Evolutionary conservation across 2,113 vertebrate genomes (phyloP).

Genomic region (Phainopepla nitens): DNA sequence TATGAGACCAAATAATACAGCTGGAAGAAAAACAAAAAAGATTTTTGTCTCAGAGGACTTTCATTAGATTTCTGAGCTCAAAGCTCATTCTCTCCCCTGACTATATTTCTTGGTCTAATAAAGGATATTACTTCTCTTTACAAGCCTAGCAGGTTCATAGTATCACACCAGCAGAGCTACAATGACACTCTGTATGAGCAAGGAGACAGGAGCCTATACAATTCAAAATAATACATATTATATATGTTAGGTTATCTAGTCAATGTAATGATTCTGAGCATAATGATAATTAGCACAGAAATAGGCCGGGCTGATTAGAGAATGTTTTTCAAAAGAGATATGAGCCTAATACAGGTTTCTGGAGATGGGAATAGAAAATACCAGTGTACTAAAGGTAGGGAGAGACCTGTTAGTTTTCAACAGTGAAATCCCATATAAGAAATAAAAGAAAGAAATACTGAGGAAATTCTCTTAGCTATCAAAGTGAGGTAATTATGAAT

Average conservation of each 20-base stretch:
- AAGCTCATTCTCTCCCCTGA: neutral
- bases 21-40: conserved; percentile 13
- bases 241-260: neutral
- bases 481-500: neutral
- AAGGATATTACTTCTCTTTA: neutral
- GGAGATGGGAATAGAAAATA: neutral
- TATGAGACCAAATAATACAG: conserved; percentile 27
- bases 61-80: conserved; percentile 30
- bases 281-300: neutral
- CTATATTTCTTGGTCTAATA: conserved; percentile 15
- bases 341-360: neutral
- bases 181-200: neutral
- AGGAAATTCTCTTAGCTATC: neutral
- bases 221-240: neutral
- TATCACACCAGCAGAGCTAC: neutral
- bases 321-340: neutral
- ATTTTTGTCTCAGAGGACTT: conserved; percentile 21
- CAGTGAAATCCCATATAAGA: neutral
- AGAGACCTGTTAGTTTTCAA: neutral
- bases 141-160: neutral
- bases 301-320: neutral
- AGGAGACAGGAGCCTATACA: neutral
- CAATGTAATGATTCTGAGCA: neutral
- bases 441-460: neutral
- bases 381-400: neutral